These are phyloP conservation scores for Phymorhynchus buccinoides DNA, from an alignment of 1,140 invertebrate genomes.

Conservation along the genomic window DNA sequence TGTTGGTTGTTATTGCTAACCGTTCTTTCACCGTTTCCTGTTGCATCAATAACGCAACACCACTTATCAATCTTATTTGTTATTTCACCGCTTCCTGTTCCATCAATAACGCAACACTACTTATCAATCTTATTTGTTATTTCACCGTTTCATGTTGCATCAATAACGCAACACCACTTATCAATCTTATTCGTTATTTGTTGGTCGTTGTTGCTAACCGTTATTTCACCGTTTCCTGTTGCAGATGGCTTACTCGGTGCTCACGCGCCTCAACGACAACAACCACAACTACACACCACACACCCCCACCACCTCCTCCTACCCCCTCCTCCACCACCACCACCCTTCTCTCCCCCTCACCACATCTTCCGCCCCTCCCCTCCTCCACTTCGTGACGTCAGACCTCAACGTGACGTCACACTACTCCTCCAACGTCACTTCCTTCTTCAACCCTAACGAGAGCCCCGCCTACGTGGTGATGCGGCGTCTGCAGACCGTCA, in stretches of 20 bases:
- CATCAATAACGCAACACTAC: too few relatives aligned
- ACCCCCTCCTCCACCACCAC: not conserved
- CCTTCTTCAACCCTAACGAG: not conserved
- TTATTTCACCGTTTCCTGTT: too few relatives aligned
- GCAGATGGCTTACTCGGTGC: slow-evolving; percentile 20
- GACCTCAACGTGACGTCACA: not conserved
- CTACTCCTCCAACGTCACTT: not conserved
- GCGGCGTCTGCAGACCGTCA: slow-evolving; percentile 36
- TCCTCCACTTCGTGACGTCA: not conserved
- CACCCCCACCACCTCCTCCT: too few relatives aligned
- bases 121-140: too few relatives aligned
- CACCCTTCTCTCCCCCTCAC: not conserved
- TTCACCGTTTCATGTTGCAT: too few relatives aligned
- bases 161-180: too few relatives aligned
- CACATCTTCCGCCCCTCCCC: not conserved
- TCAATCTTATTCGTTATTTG: not conserved
- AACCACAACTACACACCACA: too few relatives aligned
- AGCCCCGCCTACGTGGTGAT: slow-evolving; percentile 30
- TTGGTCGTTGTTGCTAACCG: too few relatives aligned
- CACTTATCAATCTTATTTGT: too few relatives aligned
- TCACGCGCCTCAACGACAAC: not conserved
- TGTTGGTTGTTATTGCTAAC: not conserved
- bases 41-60: too few relatives aligned
- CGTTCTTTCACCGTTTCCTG: too few relatives aligned
- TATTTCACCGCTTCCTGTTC: too few relatives aligned